Conservation (phyloP, 2,113 vertebrate species). For the Sapajus apella region DNA sequence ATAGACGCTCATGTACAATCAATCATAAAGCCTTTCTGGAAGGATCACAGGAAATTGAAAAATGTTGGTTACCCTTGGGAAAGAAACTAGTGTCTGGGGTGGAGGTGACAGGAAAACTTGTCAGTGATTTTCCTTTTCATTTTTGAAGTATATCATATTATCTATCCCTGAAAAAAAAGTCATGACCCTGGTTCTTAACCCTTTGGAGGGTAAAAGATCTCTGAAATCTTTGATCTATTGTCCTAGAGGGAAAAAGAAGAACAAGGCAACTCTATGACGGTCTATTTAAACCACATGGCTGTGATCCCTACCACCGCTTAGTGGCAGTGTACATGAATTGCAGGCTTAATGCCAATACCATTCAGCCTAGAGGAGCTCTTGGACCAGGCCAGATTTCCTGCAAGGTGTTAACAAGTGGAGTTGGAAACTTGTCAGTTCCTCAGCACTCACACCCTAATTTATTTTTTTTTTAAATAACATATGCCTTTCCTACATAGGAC, state of each 20-base stretch:
- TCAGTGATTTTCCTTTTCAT: background rate
- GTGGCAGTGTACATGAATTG: background rate
- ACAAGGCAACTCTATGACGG: background rate
- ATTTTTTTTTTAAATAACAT: background rate
- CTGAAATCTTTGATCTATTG: background rate
- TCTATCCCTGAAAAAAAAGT: background rate
- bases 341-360: background rate
- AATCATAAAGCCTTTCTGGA: background rate
- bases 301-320: background rate
- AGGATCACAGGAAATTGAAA: background rate
- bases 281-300: fast-evolving
- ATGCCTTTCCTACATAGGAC: background rate
- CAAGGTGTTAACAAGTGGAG: background rate
- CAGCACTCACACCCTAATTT: background rate
- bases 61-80: background rate
- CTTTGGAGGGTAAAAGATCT: background rate
- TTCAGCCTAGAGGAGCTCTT: too few relatives aligned
- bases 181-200: background rate
- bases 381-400: background rate
- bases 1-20: background rate
- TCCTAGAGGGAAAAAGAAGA: background rate
- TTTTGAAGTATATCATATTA: background rate
- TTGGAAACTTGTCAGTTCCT: background rate
- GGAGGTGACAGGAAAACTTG: background rate
- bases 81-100: background rate